Evolutionary conservation across 2,888 invertebrate species (phyloP).

Genomic region (Agonopterix arenella): DNA sequence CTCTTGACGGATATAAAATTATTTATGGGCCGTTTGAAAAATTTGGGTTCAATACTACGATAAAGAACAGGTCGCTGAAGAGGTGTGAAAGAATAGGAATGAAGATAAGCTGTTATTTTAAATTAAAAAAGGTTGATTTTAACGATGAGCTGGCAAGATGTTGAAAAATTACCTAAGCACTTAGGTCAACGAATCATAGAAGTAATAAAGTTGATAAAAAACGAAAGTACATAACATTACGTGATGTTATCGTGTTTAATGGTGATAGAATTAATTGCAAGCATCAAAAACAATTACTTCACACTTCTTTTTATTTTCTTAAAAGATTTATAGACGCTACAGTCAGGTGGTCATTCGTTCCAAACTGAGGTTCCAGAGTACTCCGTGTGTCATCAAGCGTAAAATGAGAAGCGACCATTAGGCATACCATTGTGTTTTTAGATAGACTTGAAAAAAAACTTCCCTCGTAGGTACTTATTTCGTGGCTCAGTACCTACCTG

Average conservation of each 20-base stretch:
- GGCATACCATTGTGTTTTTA: slow-evolving; percentile 7
- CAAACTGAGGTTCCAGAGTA: slow-evolving; percentile 10
- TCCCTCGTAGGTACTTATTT: slow-evolving; percentile 8
- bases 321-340: neutral
- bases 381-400: slow-evolving; percentile 41
- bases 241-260: neutral
- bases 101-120: too few species aligned
- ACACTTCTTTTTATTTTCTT: too few species aligned
- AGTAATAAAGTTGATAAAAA: too few species aligned
- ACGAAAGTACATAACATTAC: too few species aligned
- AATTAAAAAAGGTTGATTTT: too few species aligned
- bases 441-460: slow-evolving; percentile 12
- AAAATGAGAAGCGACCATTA: slow-evolving; percentile 40
- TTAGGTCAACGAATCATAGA: too few species aligned
- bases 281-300: neutral
- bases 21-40: slow-evolving; percentile 37
- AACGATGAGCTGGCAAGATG: too few species aligned
- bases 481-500: neutral
- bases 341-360: neutral
- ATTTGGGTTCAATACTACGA: slow-evolving; percentile 15
- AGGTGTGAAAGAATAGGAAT: too few species aligned
- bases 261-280: slow-evolving; percentile 1
- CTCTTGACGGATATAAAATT: slow-evolving; percentile 55
- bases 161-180: too few species aligned
- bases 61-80: neutral